phyloP scores from a whole-genome alignment of 1,140 invertebrate genomes.

The Zaprionus lachaisei region DNA sequence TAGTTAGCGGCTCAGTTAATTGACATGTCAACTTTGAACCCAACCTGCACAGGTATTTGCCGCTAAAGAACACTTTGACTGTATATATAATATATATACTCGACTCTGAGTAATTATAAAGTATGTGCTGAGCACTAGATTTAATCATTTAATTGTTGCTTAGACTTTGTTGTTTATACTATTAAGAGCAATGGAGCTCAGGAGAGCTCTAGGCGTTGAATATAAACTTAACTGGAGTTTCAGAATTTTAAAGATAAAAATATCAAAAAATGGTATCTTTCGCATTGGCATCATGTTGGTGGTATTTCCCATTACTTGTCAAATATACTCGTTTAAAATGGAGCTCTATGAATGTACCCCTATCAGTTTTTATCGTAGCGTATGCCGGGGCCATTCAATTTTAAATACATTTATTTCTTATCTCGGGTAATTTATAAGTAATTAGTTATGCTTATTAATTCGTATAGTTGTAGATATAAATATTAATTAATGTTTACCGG shows the following conservation, averaged over 20 bases:
- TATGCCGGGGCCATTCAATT: not conserved
- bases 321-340: not conserved
- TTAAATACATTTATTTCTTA: not conserved
- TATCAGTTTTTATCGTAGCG: not conserved
- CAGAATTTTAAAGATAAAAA: not conserved
- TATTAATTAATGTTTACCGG: constrained; percentile 87
- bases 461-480: too few species aligned
- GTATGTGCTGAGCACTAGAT: not conserved
- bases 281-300: not conserved
- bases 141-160: not conserved
- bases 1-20: constrained; percentile 13
- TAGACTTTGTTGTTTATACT: not conserved
- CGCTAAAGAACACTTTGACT: constrained; percentile 1
- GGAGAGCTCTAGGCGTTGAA: not conserved
- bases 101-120: not conserved
- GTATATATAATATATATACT: not conserved
- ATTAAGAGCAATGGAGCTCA: not conserved
- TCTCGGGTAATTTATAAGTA: not conserved
- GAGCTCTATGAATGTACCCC: not conserved
- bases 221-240: not conserved
- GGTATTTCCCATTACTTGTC: not conserved
- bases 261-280: not conserved
- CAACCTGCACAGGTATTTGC: not conserved
- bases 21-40: constrained; percentile 44
- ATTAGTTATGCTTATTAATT: not conserved